phyloP scores from a whole-genome alignment of 2,888 invertebrate species.

The Trisateles emortualis region DNA sequence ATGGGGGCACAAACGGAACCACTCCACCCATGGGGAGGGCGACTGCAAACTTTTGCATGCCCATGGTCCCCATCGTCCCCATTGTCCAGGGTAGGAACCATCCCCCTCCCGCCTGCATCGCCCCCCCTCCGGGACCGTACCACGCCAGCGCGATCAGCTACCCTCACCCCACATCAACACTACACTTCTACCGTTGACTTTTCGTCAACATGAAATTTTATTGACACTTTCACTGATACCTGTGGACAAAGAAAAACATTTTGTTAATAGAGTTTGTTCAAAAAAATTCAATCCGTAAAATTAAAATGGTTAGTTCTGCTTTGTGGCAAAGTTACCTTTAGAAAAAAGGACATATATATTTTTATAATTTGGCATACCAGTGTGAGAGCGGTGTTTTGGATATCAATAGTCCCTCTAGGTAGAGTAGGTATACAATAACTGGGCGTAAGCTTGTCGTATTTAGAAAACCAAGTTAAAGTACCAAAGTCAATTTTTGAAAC shows the following conservation, averaged over 20 bases:
- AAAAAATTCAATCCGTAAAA: too few species aligned
- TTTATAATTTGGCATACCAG: too few species aligned
- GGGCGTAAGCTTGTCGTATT: too few species aligned
- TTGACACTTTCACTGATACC: constrained; percentile 74
- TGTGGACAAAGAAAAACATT: constrained; percentile 60
- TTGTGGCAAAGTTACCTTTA: too few species aligned
- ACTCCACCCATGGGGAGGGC: constrained; percentile 83
- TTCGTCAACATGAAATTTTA: constrained; percentile 42
- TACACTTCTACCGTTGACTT: constrained; percentile 56
- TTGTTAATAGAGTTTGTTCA: constrained; percentile 35
- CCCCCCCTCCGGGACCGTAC: constrained; percentile 80
- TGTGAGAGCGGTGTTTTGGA: too few species aligned
- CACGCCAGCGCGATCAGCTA: constrained; percentile 83
- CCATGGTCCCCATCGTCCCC: constrained; percentile 85
- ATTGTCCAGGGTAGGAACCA: constrained; percentile 83
- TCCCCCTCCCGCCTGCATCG: constrained; percentile 82
- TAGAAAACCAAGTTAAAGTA: too few species aligned
- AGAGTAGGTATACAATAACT: too few species aligned
- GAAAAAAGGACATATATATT: too few species aligned
- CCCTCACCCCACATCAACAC: constrained; percentile 68
- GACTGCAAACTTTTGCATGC: constrained; percentile 82
- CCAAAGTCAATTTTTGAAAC: too few species aligned
- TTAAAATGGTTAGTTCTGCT: too few species aligned
- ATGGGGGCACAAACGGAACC: constrained; percentile 76
- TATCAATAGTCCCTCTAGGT: too few species aligned